Conservation (phyloP, 2,888 invertebrate species). For the Timema podura region DNA sequence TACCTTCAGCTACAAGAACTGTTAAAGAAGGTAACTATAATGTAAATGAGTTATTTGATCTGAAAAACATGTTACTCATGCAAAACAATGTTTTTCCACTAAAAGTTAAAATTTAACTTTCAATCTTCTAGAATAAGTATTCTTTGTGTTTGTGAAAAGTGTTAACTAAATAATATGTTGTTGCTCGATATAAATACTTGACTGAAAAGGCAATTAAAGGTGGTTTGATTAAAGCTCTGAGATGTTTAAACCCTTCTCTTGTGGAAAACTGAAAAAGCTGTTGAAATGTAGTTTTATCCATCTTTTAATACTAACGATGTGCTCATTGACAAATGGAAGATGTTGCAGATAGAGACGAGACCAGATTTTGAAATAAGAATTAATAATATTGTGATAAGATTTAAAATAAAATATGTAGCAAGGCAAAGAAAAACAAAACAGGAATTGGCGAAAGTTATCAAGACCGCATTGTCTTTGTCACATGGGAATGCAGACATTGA, state of each 20-base stretch:
- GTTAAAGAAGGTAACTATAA: neutral
- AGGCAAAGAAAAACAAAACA: neutral
- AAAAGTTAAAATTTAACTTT: neutral
- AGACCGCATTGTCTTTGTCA: neutral
- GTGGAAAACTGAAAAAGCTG: too few relatives aligned
- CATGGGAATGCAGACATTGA: neutral
- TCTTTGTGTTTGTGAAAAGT: neutral
- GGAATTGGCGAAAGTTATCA: neutral
- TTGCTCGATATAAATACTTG: neutral
- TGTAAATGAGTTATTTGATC: constrained; percentile 1
- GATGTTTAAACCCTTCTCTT: constrained; percentile 3
- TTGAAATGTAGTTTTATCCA: too few relatives aligned
- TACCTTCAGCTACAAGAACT: neutral
- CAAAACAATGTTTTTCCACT: neutral
- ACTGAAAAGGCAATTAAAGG: neutral
- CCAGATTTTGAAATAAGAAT: neutral
- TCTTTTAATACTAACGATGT: too few relatives aligned
- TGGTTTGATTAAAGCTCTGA: neutral
- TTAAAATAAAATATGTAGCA: constrained; percentile 1
- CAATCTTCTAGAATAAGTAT: neutral
- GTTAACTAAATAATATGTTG: neutral
- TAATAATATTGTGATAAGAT: neutral
- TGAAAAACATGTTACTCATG: constrained; percentile 3
- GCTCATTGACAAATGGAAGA: constrained; percentile 1
- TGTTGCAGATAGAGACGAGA: neutral